Evolutionary conservation across 2,113 vertebrate species (phyloP).

Genomic region (Chloropsis hardwickii): DNA sequence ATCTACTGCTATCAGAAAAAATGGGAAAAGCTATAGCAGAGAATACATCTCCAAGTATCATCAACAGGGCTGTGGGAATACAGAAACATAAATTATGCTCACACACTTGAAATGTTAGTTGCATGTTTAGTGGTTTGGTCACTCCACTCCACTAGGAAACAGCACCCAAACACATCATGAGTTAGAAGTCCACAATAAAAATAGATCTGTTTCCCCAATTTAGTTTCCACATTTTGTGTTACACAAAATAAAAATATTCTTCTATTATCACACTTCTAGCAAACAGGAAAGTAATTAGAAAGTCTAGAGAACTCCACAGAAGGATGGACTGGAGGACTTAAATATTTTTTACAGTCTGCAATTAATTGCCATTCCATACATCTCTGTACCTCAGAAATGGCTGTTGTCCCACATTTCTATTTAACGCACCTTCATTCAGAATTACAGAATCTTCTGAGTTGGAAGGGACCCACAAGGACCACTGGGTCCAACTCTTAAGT

Average conservation of each 20-base stretch:
- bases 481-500: neutral
- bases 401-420: neutral
- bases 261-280: neutral
- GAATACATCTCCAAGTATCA: neutral
- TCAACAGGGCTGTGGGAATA: neutral
- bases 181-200: neutral
- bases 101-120: neutral
- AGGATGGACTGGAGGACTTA: neutral
- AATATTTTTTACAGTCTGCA: neutral
- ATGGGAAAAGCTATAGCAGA: neutral
- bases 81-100: neutral
- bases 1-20: neutral
- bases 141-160: neutral
- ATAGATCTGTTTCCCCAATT: neutral
- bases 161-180: neutral
- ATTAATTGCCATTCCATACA: neutral
- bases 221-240: neutral
- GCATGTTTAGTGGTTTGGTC: rapidly evolving
- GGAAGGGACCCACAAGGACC: neutral
- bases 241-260: neutral
- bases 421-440: neutral
- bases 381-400: neutral
- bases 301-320: neutral
- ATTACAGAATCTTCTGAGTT: neutral
- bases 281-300: neutral